Conservation (phyloP, 2,113 vertebrate species). For the Melierax canorus region DNA sequence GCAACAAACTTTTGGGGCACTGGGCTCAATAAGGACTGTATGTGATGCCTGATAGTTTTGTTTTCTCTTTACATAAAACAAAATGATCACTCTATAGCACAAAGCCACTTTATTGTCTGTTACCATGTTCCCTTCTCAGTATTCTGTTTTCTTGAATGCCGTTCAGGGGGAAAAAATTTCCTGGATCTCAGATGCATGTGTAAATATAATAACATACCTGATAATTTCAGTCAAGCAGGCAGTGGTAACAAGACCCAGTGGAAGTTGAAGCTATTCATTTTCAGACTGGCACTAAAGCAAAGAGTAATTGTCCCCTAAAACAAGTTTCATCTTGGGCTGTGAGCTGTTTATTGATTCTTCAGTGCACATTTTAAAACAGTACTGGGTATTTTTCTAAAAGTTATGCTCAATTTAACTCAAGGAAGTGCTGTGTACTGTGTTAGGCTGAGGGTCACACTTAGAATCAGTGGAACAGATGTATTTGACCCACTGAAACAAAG, state of each 20-base stretch:
- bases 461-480: not conserved
- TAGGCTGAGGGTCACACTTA: not conserved
- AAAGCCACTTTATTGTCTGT: not conserved
- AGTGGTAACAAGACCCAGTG: not conserved
- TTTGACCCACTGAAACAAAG: not conserved
- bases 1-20: fast-evolving
- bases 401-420: not conserved
- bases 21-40: not conserved
- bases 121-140: not conserved
- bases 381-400: not conserved
- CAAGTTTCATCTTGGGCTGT: not conserved
- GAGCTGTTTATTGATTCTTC: not conserved
- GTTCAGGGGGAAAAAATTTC: not conserved
- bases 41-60: not conserved
- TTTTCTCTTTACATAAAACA: not conserved
- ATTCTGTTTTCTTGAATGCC: not conserved
- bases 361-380: not conserved
- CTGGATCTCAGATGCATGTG: not conserved
- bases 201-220: not conserved
- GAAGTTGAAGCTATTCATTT: not conserved
- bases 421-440: not conserved
- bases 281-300: not conserved
- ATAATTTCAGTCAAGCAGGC: not conserved
- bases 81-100: not conserved
- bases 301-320: not conserved